Conservation (phyloP, 2,113 vertebrate species). For the Thermophis baileyi region DNA sequence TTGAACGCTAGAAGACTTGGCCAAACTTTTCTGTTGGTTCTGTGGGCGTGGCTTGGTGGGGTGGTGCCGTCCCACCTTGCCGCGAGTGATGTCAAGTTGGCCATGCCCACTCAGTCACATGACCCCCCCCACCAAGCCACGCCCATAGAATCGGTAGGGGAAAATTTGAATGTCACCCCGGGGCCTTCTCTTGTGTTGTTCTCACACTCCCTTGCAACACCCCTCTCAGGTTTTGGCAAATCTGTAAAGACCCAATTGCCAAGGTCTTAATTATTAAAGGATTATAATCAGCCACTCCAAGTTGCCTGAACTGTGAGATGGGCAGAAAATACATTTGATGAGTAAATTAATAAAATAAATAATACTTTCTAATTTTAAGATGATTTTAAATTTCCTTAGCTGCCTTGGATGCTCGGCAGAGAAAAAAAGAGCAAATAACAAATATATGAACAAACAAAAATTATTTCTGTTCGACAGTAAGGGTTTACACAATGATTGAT, state of each 20-base stretch:
- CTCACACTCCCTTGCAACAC: not conserved
- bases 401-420: not conserved
- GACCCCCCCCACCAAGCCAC: too few species aligned
- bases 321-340: not conserved
- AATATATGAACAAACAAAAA: not conserved
- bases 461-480: not conserved
- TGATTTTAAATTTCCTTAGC: not conserved
- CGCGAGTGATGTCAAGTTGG: too few species aligned
- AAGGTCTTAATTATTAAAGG: not conserved
- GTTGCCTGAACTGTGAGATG: too few species aligned
- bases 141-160: too few species aligned
- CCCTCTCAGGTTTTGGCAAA: not conserved
- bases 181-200: not conserved
- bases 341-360: not conserved
- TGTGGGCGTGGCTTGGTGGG: too few species aligned
- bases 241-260: not conserved
- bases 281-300: not conserved
- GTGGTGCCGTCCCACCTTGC: too few species aligned
- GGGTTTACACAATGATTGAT: not conserved
- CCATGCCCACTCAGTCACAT: too few species aligned
- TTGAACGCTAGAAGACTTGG: too few species aligned
- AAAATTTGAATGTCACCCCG: too few species aligned
- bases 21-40: too few species aligned
- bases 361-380: not conserved
- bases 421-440: not conserved